Evolutionary conservation across 2,797 vertebrate genomes (phyloP), one percentile per base, ranked within the genome.

Genomic region (Sebastes trivittatus): DNA sequence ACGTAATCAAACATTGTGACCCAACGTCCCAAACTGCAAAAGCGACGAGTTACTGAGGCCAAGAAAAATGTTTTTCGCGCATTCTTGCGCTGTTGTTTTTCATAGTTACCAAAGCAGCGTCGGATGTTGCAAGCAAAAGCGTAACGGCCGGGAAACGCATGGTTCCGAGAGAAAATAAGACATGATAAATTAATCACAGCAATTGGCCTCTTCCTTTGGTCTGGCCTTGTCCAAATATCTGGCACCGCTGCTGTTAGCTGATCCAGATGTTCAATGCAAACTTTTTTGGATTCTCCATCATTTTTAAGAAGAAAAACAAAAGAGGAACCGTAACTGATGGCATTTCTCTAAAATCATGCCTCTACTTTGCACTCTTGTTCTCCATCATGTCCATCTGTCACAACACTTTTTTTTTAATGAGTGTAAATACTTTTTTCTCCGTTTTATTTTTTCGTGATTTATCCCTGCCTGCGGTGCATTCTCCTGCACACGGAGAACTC

Each of bases 171-270:
- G 74, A 91, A 92, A 94, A 90, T 75, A 88, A 90, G 84, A 87
- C 87, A 85, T 49, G 66, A 91, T 81, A 87, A 91, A 93, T 91
- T 92, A 93, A 94, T 89, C 84, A 86, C 38, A 60, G n/a, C 81
- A 86, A 91, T 88, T 90, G 79, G 75, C 85, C 65, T 84, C 78
- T 82, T 92, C 80, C 87, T 87, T 86, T 65, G 62, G 56, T 84
- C 79, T 27, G 78, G 73, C 74, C 83, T 80, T 76, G 72, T 89
- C 67, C 80, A 88, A 87, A 91, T 86, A 84, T 87, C 71, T 81
- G 56, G 52, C 61, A 49, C 68, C 52, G 75, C 73, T 85, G 81
- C 78, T 49, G 64, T 88, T 88, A 83, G 71, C 65, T 62, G 78
- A 84, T 91, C 91, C 91, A 94, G 88, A 93, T 90, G 90, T 86